phyloP scores from a whole-genome alignment of 2,888 invertebrate genomes.

The Tribolium freemani region DNA sequence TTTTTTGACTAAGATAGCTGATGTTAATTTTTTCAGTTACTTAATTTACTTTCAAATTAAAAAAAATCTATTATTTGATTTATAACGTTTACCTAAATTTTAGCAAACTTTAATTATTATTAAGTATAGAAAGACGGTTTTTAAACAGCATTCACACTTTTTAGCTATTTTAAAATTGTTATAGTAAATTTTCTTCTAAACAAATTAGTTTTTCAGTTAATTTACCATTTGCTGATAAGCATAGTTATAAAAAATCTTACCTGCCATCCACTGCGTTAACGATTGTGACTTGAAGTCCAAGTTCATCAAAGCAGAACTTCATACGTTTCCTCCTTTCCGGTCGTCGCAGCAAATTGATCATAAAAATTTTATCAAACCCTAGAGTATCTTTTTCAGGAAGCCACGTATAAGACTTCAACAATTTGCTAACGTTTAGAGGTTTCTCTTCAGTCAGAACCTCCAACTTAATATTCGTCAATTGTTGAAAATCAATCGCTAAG shows the following conservation, averaged over 20 bases:
- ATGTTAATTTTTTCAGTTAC: no score
- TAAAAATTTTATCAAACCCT: constrained; percentile 84
- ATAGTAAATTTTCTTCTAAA: no score
- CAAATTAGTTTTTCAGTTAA: no score
- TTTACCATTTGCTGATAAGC: no score
- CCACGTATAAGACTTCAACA: constrained; percentile 61
- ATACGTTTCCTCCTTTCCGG: constrained; percentile 85
- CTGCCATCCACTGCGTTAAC: constrained; percentile 93
- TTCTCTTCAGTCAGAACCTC: constrained; percentile 72
- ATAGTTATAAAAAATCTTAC: constrained; percentile 69
- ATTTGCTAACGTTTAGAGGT: constrained; percentile 67
- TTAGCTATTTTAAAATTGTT: no score
- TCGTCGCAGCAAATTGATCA: constrained; percentile 92
- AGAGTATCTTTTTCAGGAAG: constrained; percentile 73
- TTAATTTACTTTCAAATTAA: no score
- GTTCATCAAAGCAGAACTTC: constrained; percentile 81
- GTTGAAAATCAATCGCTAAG: constrained; percentile 77
- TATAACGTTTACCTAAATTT: no score
- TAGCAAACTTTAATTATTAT: no score
- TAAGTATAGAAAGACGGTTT: no score
- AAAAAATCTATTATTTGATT: no score
- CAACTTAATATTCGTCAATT: constrained; percentile 80
- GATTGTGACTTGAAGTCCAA: constrained; percentile 83
- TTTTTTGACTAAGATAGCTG: no score
- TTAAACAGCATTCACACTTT: no score